Base-by-base conservation (phyloP, 2,113 vertebrate genomes). In the Mugil cephalus region DNA sequence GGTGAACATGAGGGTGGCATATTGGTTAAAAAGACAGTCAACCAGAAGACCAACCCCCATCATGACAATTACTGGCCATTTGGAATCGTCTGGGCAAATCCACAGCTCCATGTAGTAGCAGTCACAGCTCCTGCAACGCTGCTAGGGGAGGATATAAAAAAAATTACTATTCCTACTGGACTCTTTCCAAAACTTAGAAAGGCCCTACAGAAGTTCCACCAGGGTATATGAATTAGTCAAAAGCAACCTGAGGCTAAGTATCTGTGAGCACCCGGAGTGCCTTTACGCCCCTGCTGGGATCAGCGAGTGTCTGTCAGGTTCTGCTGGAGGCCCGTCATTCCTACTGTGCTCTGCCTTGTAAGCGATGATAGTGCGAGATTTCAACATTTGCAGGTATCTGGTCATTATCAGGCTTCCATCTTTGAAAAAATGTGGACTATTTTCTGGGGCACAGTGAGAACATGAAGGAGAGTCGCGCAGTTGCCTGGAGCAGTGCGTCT, bases 211-310 rank as follows among this genome's bases (percentile, higher is more conserved):
- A 48, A 19, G 45, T 34, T 51, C 17, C 60, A 60, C n/a, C 42
- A 34, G 36, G 42, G 17, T 11, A 15, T 58, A 42, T 67, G 13
- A 62, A 69, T 69, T 58, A 66, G 60, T 77, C 39, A 58, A 68
- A 69, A 55, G 65, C 60, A 48, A 61, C 67, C 65, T 0, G 1
- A 51, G 60, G 84, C 43, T 6, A 59, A 13, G 45, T n/a, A 45
- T 19, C 35, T 43, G 13, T 17, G 36, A 51, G 58, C 48, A 17
- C 18, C n/a, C 34, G 52, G 46, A 14, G 64, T 40, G 69, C 59
- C 56, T n/a, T n/a, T 68, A 40, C 60, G 46, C 54, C 35, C 61
- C 61, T 74, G 75, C 52, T 72, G 56, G 48, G 61, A 56, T 68
- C 40, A 71, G 19, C 12, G 53, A 63, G 8, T 56, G 62, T 73